Conservation (phyloP, 2,797 vertebrate species). For the Scolopax bukidnonensis region DNA sequence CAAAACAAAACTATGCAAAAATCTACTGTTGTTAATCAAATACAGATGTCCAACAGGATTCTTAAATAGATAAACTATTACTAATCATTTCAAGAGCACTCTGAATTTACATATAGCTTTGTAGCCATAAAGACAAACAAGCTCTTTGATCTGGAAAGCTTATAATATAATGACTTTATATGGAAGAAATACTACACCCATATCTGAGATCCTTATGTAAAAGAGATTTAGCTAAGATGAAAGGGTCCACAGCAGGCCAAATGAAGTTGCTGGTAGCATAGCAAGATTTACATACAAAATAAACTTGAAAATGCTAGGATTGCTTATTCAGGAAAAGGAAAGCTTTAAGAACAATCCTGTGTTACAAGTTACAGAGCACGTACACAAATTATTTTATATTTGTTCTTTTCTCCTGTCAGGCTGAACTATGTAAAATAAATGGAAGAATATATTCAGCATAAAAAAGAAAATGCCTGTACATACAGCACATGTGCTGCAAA, state of each 20-base stretch:
- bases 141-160: conserved; percentile 34
- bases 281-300: conserved; percentile 32
- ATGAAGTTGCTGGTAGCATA: neutral
- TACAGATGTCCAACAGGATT: neutral
- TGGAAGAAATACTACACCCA: neutral
- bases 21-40: neutral
- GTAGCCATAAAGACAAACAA: conserved; percentile 4
- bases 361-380: neutral
- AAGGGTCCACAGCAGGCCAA: neutral
- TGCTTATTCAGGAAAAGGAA: neutral
- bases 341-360: neutral
- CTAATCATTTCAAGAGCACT: neutral
- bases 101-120: neutral
- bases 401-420: neutral
- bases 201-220: neutral
- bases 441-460: neutral
- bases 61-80: neutral
- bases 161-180: conserved; percentile 16
- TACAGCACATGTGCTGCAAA: neutral
- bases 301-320: neutral
- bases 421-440: neutral
- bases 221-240: conserved; percentile 21
- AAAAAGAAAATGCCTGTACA: neutral
- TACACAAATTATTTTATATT: neutral
- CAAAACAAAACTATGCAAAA: neutral